Conservation (phyloP, 1,140 invertebrate genomes). For the Drosophila biarmipes region DNA sequence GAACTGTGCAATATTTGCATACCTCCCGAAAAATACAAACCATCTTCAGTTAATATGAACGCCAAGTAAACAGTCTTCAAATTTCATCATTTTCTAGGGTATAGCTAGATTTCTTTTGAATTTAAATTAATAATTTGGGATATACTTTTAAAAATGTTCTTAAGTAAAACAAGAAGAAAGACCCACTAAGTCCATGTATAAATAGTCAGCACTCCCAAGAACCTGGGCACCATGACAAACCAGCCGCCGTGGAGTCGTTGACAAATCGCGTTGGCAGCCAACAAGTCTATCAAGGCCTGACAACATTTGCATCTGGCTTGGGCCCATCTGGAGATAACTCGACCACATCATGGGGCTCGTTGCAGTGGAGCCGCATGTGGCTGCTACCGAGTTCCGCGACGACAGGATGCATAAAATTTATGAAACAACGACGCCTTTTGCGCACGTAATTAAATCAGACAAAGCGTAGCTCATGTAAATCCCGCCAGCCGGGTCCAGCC, state of each 20-base stretch:
- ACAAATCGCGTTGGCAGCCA: conserved; percentile 72
- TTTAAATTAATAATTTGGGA: no score
- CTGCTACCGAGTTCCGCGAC: conserved; percentile 50
- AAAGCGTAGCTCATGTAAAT: conserved; percentile 78
- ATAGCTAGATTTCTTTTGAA: no score
- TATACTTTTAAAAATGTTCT: background rate
- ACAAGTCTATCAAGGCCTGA: conserved; percentile 76
- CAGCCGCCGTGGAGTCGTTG: conserved; percentile 36
- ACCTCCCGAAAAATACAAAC: background rate
- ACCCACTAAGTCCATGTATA: background rate
- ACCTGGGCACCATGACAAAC: conserved; percentile 2
- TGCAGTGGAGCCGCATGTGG: conserved; percentile 7
- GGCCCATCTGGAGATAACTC: conserved; percentile 22
- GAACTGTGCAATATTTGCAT: background rate
- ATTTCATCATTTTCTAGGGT: no score
- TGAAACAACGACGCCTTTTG: conserved; percentile 81
- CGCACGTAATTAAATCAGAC: conserved; percentile 81
- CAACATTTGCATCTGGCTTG: conserved; percentile 65
- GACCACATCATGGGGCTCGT: conserved; percentile 10
- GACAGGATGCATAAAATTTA: conserved; percentile 81
- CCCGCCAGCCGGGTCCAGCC: conserved; percentile 35
- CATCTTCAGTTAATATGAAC: no score
- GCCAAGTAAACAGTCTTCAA: no score
- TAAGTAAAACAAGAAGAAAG: background rate
- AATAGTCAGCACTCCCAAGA: background rate